Percentiles rank a stretch among this genome's conserved stretches.
Conservation (phyloP, 1,140 invertebrate genomes). For the Ruditapes philippinarum region DNA sequence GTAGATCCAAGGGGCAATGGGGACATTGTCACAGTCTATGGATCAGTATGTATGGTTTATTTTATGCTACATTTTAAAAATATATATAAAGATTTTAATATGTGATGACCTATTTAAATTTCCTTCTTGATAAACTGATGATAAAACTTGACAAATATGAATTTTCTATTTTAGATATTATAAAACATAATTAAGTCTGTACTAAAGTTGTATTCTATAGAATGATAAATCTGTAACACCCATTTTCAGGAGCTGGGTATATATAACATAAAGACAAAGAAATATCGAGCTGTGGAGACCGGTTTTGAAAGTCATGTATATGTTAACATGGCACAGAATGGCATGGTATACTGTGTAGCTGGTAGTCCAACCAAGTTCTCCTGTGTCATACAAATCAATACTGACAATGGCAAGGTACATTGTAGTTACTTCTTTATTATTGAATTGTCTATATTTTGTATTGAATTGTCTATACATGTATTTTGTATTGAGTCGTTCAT, state of each 20-base stretch:
- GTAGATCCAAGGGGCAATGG: conserved; percentile 75
- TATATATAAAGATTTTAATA: not conserved
- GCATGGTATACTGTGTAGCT: conserved; percentile 78
- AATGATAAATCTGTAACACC: too few species aligned
- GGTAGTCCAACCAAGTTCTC: conserved; percentile 76
- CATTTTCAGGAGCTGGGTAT: conserved; percentile 77
- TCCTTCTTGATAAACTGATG: too few species aligned
- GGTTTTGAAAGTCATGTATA: conserved; percentile 72
- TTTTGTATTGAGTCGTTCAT: too few species aligned
- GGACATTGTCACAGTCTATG: conserved; percentile 72
- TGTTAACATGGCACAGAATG: conserved; percentile 69
- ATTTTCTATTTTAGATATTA: too few species aligned
- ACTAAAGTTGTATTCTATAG: too few species aligned
- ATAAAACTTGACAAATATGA: too few species aligned
- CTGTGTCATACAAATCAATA: conserved; percentile 76
- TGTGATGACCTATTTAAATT: too few species aligned
- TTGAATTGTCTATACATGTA: too few species aligned
- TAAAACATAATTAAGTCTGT: too few species aligned
- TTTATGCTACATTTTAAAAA: too few species aligned
- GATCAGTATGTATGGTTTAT: conserved; percentile 62
- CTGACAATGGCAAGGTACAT: conserved; percentile 73
- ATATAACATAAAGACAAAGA: conserved; percentile 75
- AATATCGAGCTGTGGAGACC: conserved; percentile 76
- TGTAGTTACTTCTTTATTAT: not conserved
- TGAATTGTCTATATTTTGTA: not conserved